phyloP scores from a whole-genome alignment of 92 coral and sea anemone species.

The Pocillopora grandis region DNA sequence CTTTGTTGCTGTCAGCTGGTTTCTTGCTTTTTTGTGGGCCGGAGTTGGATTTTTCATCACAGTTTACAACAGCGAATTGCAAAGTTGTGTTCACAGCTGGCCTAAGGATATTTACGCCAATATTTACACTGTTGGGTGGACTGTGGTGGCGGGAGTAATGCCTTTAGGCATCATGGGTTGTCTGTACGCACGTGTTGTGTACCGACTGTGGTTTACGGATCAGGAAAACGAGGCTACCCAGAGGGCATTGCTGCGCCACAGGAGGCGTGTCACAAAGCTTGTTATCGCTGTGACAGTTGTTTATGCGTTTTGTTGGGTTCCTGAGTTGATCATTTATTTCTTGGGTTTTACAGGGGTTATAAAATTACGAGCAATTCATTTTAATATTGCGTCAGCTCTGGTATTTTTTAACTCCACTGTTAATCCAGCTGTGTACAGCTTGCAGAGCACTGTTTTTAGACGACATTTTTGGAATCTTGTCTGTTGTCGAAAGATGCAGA shows the following conservation, averaged over 20 bases:
- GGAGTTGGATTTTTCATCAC: constrained; percentile 41
- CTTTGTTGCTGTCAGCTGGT: constrained; percentile 24
- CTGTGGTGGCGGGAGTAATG: constrained; percentile 15
- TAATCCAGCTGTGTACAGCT: constrained; percentile 30
- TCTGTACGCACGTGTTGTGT: constrained; percentile 29
- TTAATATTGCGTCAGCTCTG: constrained; percentile 29
- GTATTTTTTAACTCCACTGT: constrained; percentile 35
- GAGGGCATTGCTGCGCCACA: constrained; percentile 37
- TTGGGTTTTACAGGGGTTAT: constrained; percentile 40
- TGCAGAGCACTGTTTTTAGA: constrained; percentile 36
- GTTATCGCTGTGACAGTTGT: constrained; percentile 44
- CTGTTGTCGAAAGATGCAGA: not conserved
- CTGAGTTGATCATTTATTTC: constrained; percentile 36
- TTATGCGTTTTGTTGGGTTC: constrained; percentile 45
- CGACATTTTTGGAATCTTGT: constrained; percentile 20
- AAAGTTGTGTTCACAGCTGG: constrained; percentile 22
- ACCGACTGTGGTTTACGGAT: constrained; percentile 32
- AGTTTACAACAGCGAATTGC: constrained; percentile 3
- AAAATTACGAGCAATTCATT: constrained; percentile 3
- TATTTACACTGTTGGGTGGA: constrained; percentile 39
- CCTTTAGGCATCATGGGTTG: constrained; percentile 33
- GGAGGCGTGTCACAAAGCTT: constrained; percentile 44
- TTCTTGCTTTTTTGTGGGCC: constrained; percentile 28
- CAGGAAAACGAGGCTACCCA: constrained; percentile 44
- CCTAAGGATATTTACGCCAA: constrained; percentile 23